phyloP scores from a whole-genome alignment of 2,797 vertebrate genomes.

The Oreortyx pictus region DNA sequence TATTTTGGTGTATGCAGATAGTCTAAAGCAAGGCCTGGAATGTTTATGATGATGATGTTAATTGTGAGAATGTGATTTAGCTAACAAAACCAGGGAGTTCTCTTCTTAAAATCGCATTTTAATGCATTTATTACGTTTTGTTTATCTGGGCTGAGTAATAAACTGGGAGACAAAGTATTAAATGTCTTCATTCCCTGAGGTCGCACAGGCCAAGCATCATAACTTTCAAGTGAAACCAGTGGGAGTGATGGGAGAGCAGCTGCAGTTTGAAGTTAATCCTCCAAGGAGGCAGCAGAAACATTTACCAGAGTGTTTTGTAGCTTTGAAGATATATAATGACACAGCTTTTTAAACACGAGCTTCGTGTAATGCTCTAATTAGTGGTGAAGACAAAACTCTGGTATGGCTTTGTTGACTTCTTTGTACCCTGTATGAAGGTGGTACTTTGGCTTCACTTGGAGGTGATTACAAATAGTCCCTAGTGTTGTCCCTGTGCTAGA shows the following conservation, averaged over 20 bases:
- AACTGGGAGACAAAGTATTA: background rate
- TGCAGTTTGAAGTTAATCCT: background rate
- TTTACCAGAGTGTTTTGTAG: background rate
- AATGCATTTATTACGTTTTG: slow-evolving; percentile 27
- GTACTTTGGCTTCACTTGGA: background rate
- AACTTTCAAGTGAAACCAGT: background rate
- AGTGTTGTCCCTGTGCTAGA: background rate
- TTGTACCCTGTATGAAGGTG: background rate
- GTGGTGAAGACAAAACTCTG: background rate
- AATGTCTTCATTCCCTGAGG: background rate
- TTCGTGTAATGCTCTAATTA: background rate
- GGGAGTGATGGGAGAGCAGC: background rate
- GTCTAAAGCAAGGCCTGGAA: background rate
- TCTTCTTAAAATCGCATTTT: slow-evolving; percentile 23
- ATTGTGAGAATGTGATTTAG: slow-evolving; percentile 26
- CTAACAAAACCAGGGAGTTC: background rate
- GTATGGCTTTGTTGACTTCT: background rate
- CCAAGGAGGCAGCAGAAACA: background rate
- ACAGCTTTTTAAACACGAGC: background rate
- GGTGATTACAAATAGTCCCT: background rate
- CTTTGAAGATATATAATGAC: background rate
- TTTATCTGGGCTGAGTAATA: slow-evolving; percentile 3
- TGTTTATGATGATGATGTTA: background rate
- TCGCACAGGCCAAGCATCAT: background rate
- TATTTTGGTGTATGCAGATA: background rate